These are phyloP conservation scores for Aplodontia rufa DNA, from an alignment of 2,113 vertebrate species.

Conservation along the genomic window DNA sequence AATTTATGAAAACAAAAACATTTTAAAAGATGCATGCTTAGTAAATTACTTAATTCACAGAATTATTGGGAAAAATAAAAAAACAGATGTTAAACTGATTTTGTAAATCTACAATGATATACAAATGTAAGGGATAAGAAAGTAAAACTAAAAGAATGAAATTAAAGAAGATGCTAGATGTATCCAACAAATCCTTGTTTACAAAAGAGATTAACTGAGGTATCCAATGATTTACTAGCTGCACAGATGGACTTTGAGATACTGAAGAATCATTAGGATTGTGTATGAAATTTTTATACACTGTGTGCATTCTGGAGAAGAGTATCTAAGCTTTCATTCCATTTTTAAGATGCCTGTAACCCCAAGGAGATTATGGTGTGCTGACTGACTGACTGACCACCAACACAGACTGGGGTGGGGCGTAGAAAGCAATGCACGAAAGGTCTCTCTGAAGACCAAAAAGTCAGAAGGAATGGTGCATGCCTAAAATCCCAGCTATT, in stretches of 20 bases:
- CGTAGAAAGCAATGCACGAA: background rate
- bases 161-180: background rate
- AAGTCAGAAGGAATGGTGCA: too few species aligned
- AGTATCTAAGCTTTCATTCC: background rate
- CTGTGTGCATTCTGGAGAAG: background rate
- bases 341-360: background rate
- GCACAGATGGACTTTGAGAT: background rate
- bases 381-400: background rate
- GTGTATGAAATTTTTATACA: background rate
- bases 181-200: background rate
- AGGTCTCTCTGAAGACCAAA: background rate
- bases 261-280: background rate
- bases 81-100: background rate
- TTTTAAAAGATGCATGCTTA: constrained; percentile 22
- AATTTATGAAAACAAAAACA: constrained; percentile 8
- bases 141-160: background rate
- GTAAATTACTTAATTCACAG: constrained; percentile 29
- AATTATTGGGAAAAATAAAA: background rate
- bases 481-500: too few species aligned
- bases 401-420: background rate
- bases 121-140: background rate
- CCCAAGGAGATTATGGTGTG: background rate
- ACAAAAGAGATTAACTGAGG: background rate
- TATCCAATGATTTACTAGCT: background rate
- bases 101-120: background rate